Conservation (phyloP, 37 sponge, comb jelly and placozoan species). For the Diacarnus erythraeanus region DNA sequence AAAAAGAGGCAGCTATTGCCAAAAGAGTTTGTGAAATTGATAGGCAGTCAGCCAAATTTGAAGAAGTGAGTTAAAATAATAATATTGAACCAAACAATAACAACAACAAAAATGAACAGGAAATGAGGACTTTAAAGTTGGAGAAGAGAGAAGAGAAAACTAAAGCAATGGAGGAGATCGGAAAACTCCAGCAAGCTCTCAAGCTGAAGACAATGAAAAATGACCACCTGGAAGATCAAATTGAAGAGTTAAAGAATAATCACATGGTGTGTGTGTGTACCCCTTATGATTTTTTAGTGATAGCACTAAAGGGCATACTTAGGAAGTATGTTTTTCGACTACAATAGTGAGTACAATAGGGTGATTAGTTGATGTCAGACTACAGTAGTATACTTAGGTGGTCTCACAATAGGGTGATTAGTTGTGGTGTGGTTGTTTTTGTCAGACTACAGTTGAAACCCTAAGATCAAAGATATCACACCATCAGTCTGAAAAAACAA, state of each 20-base stretch:
- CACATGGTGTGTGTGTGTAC: no score
- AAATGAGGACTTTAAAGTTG: neutral
- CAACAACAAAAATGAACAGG: neutral
- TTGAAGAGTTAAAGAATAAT: neutral
- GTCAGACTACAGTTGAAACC: neutral
- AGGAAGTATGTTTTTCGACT: no score
- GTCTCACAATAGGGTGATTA: no score
- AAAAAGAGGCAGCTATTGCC: neutral
- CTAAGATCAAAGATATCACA: neutral
- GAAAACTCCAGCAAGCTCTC: neutral
- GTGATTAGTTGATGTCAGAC: neutral
- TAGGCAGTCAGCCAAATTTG: neutral
- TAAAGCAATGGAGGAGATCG: neutral
- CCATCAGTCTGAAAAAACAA: neutral
- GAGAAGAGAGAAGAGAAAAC: neutral
- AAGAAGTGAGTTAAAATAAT: neutral
- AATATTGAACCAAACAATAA: neutral
- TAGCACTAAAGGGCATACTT: no score
- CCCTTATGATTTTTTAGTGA: no score
- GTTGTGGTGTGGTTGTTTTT: no score
- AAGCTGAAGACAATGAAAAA: constrained; percentile 2
- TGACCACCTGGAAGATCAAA: neutral
- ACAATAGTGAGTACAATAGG: no score
- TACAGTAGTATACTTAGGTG: neutral
- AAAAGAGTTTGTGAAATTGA: neutral